These are phyloP conservation scores for Caenorhabditis panamensis DNA, from an alignment of 2,888 invertebrate species.

Conservation along the genomic window DNA sequence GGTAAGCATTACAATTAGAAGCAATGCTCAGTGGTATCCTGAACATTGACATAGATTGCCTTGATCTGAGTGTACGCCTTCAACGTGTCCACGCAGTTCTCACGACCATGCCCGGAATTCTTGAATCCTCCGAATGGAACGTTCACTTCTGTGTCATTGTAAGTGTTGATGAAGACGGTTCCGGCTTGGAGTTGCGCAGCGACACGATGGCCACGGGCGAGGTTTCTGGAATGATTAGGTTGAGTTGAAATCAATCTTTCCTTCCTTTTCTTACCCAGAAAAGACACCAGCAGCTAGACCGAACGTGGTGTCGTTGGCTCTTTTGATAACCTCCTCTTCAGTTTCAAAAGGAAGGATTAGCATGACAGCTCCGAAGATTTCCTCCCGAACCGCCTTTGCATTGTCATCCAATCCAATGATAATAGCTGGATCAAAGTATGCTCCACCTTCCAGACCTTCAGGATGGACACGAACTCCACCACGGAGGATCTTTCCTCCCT, in stretches of 20 bases:
- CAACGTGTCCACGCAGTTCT: conserved; percentile 83
- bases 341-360: conserved; percentile 83
- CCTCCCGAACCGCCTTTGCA: conserved; percentile 81
- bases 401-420: conserved; percentile 81
- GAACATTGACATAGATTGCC: conserved; percentile 77
- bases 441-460: conserved; percentile 82
- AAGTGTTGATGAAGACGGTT: conserved; percentile 84
- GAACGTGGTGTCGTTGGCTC: conserved; percentile 84
- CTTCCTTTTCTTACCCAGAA: conserved; percentile 82
- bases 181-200: conserved; percentile 83
- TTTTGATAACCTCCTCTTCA: conserved; percentile 83
- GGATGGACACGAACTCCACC: conserved; percentile 83
- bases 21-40: conserved; percentile 65
- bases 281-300: conserved; percentile 85
- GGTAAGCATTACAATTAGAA: conserved; percentile 36
- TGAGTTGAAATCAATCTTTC: background rate
- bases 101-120: conserved; percentile 84
- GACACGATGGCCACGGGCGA: conserved; percentile 83
- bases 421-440: conserved; percentile 84
- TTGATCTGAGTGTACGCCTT: conserved; percentile 84
- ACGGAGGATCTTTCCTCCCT: conserved; percentile 82
- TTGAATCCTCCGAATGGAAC: conserved; percentile 84
- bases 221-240: conserved; percentile 82
- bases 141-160: conserved; percentile 82
- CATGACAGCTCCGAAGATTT: conserved; percentile 84